phyloP scores from a whole-genome alignment of 1,140 invertebrate species.

The Mercenaria mercenaria region DNA sequence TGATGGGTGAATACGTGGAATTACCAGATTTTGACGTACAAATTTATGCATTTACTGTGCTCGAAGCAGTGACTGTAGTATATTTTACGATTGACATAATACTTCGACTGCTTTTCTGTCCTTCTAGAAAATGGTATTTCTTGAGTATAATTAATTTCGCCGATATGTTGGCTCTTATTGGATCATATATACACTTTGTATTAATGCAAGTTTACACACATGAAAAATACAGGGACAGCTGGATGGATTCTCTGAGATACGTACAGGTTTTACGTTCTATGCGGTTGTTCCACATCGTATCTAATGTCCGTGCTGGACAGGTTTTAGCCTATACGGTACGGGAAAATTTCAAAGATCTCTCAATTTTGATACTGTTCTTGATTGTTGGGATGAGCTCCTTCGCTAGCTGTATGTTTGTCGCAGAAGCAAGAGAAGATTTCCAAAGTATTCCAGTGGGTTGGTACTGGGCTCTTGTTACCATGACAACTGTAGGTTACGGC shows the following conservation, averaged over 20 bases:
- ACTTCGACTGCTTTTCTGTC: too few relatives aligned
- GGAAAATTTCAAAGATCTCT: neutral
- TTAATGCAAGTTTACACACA: neutral
- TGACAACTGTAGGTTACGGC: slow-evolving; percentile 99
- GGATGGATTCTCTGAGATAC: neutral
- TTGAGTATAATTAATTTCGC: too few relatives aligned
- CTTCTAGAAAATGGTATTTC: too few relatives aligned
- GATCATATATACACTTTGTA: neutral
- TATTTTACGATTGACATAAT: too few relatives aligned
- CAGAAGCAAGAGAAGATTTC: neutral
- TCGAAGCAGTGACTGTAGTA: too few relatives aligned
- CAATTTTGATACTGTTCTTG: slow-evolving; percentile 38
- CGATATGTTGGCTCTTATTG: too few relatives aligned
- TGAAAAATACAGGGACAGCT: neutral
- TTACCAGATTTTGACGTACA: too few relatives aligned
- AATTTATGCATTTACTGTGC: too few relatives aligned
- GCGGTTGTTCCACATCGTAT: slow-evolving; percentile 22
- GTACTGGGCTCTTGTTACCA: slow-evolving; percentile 94
- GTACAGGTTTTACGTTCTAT: slow-evolving; percentile 34
- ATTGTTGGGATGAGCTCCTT: slow-evolving; percentile 26
- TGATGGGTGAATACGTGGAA: too few relatives aligned
- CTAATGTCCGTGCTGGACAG: slow-evolving; percentile 15
- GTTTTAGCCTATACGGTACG: slow-evolving; percentile 30
- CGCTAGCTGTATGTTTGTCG: slow-evolving; percentile 33
- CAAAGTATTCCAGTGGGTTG: slow-evolving; percentile 43